phyloP scores from a whole-genome alignment of 2,797 vertebrate species.

The Octomys mimax region DNA sequence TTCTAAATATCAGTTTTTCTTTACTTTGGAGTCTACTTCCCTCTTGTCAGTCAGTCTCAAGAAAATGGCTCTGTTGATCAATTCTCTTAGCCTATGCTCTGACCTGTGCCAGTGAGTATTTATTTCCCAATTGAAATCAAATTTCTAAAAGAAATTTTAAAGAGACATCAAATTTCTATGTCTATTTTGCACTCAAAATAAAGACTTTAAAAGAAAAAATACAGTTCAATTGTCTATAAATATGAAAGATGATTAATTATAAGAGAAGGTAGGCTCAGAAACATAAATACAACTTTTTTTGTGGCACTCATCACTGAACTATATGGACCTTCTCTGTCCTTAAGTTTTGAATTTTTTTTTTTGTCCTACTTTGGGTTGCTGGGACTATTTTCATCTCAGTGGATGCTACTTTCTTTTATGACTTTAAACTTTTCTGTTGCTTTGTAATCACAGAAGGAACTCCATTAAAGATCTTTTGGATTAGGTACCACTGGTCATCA shows the following conservation, averaged over 20 bases:
- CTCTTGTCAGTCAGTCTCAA: neutral
- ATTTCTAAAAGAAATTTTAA: too few relatives aligned
- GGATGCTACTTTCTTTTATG: constrained; percentile 16
- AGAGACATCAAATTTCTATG: neutral
- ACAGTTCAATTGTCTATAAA: neutral
- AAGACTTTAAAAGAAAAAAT: neutral
- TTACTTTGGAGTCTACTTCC: neutral
- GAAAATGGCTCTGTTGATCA: neutral
- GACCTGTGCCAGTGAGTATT: neutral
- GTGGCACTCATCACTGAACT: neutral
- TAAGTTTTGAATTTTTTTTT: neutral
- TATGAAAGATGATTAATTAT: neutral
- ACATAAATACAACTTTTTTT: neutral
- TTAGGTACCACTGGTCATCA: constrained; percentile 27
- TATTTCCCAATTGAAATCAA: neutral
- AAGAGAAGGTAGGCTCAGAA: neutral
- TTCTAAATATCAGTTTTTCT: neutral
- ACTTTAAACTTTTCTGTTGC: neutral
- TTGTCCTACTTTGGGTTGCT: neutral
- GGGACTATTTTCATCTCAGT: neutral
- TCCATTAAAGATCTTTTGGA: constrained; percentile 1
- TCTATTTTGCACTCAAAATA: neutral
- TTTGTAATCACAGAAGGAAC: constrained; percentile 16
- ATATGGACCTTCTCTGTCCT: neutral
- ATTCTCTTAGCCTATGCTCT: neutral